Conservation (phyloP, 1,140 invertebrate genomes). For the Linepithema humile region DNA sequence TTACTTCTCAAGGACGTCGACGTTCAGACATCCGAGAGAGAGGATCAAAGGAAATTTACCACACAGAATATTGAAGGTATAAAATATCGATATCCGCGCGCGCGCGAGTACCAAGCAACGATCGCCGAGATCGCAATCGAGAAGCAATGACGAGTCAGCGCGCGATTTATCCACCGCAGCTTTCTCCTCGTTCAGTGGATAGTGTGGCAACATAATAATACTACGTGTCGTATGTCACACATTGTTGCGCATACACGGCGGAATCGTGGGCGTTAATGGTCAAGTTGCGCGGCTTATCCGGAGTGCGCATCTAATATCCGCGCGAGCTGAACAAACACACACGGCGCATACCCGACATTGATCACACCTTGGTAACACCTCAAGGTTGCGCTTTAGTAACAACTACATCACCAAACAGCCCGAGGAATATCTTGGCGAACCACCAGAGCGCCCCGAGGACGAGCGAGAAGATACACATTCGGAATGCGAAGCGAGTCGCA, state of each 20-base stretch:
- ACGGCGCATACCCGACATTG: slow-evolving; percentile 9
- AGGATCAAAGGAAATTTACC: not conserved
- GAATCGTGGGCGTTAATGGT: slow-evolving; percentile 41
- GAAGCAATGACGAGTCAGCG: not conserved
- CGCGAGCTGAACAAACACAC: slow-evolving; percentile 25
- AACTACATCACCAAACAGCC: slow-evolving; percentile 51
- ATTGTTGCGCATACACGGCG: slow-evolving; percentile 37
- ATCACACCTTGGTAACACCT: slow-evolving; percentile 39
- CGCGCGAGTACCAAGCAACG: not conserved
- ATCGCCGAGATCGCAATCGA: slow-evolving; percentile 5
- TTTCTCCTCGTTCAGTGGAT: slow-evolving; percentile 12
- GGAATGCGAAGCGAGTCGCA: slow-evolving; percentile 11
- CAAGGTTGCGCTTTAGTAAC: slow-evolving; percentile 43
- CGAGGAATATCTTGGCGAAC: not conserved
- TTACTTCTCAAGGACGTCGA: not conserved
- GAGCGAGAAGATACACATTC: not conserved
- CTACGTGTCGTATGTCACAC: slow-evolving; percentile 14
- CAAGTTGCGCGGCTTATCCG: slow-evolving; percentile 16
- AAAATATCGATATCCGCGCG: not conserved
- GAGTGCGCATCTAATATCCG: slow-evolving; percentile 29
- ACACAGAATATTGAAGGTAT: not conserved
- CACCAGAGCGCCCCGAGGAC: not conserved
- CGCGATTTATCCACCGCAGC: slow-evolving; percentile 25
- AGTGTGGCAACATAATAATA: slow-evolving; percentile 21
- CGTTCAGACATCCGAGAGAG: not conserved